Base-by-base conservation (phyloP, 2,888 invertebrate species). In the Synanthedon andrenaeformis region DNA sequence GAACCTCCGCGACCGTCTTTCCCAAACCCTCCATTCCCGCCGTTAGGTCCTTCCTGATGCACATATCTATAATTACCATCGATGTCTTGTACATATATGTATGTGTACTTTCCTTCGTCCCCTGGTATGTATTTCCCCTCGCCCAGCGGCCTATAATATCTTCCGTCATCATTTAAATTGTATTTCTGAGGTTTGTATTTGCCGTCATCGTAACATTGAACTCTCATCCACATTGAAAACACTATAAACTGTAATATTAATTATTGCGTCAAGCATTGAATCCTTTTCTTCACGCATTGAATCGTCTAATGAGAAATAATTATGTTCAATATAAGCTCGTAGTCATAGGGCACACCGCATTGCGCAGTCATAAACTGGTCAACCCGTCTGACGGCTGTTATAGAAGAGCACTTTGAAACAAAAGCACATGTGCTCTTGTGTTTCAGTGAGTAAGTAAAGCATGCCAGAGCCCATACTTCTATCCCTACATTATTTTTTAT, bases 111-210 rank as follows among this genome's bases (percentile, higher is more conserved):
- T 10, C 90, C 90, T 57, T 89, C 89, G 49, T 89, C 80, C 1
- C 89, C 83, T 0, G 86, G 89, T 17, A 80, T 58, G 59, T 91
- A 91, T 66, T 87, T 88, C 1, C 90, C 91, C 60, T 88, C 86
- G 14, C 73, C 69, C 53, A 67, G 53, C 0, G 84, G 79, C 59
- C 82, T 73, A 51, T 80, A 80, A 59, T 89, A 89, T 62, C 75
- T 76, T 4, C 88, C 88, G 56, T 85, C 84, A 51, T 86, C 82
- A 42, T 72, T 70, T 45, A 71, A 57, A 42, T 67, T 73, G 54
- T 76, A 77, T 60, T 73, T 75, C 57, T 64, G 64, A 3, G 79
- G 82, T 51, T 62, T 69, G 55, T 85, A 88, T 62, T 81, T 86
- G 49, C 74, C 74, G 54, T 70, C 69, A 41, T 72, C 71, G 28